Base-by-base conservation (phyloP, 2,888 invertebrate genomes). In the Yponomeuta evonymella region DNA sequence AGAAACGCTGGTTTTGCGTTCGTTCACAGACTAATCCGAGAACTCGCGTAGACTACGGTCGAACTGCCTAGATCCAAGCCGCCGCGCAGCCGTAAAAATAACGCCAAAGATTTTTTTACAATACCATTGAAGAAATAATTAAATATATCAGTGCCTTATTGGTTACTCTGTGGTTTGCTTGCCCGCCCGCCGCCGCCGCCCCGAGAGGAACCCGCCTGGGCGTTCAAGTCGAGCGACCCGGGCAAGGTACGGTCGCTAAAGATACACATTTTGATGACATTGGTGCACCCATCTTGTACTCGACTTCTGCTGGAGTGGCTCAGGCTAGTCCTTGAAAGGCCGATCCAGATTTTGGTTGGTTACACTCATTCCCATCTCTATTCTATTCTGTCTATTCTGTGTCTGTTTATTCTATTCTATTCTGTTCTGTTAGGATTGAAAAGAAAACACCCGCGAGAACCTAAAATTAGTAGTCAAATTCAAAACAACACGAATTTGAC, bases 211-310 rank as follows among this genome's bases (percentile, higher is more conserved):
- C 95, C 83, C 93, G 95, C 94, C 95, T 94, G 94, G 94, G 94
- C 95, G 90, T 95, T 95, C 95, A 95, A 95, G 94, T 94, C 83
- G 95, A 95, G 95, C 93, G 95, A 94, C 94, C 94, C 94, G 95
- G 95, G 95, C 95, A 94, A 95, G 95, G 95, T 95, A 95, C 94
- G 93, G 95, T 95, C 87, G 85, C 88, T 86, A 83, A 79, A 76
- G 81, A 81, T 83, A 79, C 79, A 78, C 12, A 12, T 58, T 58
- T 58, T 58, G 51, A 58, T 58, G 51, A 58, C 15, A 15, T 78
- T 72, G 63, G 33, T 30, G n/a, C 65, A 65, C 65, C 65, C 65
- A 79, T 80, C 80, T 88, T 89, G 87, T 89, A 89, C 33, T 65
- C 33, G 65, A 82, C 89, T 89, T 78, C 87, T 88, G 89, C 33